Base-by-base conservation (phyloP, 2,888 invertebrate genomes). In the Rhingia rostrata region DNA sequence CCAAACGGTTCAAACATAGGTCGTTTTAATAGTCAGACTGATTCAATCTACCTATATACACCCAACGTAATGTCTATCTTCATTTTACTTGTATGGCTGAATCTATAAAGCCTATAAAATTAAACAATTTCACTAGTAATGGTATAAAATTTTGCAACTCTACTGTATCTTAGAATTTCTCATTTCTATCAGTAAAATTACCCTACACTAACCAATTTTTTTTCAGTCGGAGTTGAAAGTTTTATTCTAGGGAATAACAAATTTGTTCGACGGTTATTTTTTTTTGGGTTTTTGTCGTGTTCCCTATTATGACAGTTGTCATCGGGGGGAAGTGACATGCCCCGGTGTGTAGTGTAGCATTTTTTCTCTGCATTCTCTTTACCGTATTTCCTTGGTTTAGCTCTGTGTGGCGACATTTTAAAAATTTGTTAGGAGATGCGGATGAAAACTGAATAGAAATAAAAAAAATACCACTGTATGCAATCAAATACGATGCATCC, bases 251-350 rank as follows among this genome's bases (percentile, higher is more conserved):
- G 49, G 43, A 32, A 33, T 66, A 58, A 53, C 75, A 45, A 67
- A 75, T 66, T 75, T 66, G 37, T 60, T 54, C 43, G 49, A 22
- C 22, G 22, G 22, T 22, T 22, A 2, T 2, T 43, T 37, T 67
- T 49, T 67, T 47, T 61, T n/a, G n/a, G n/a, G n/a, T n/a, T n/a
- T 74, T 56, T 49, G 64, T 74, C 47, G 72, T 72, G 72, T 72
- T 73, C 45, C 60, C 41, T 60, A 67, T 67, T 75, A 67, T 53
- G 45, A 75, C 66, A 75, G 75, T 75, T 67, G 66, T 75, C 66
- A 63, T 56, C 54, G 22, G 14, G 54, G 54, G 54, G 35, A 43
- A 72, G 72, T 72, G 37, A 61, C 61, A 58, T 43, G 41, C 41
- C 51, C 37, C 60, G 32, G 53, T 64, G n/a, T 56, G 47, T 6